Conservation (phyloP, 2,888 invertebrate genomes). For the Lobophora halterata region DNA sequence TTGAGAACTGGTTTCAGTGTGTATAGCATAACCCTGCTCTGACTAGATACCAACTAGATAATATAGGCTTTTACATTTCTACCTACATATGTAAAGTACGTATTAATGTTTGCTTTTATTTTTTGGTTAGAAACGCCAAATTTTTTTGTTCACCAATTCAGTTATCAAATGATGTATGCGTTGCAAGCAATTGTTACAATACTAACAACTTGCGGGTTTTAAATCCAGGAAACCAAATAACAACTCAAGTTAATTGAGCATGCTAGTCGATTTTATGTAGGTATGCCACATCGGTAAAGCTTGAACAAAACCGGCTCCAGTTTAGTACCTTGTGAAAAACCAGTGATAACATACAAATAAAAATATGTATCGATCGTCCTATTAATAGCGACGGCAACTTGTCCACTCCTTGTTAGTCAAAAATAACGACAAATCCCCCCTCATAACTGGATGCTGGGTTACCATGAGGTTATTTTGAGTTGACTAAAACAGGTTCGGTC, state of each 20-base stretch:
- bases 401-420: constrained; percentile 61
- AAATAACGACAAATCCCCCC: constrained; percentile 57
- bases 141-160: constrained; percentile 13
- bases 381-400: constrained; percentile 58
- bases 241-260: no score
- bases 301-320: not conserved
- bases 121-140: no score
- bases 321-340: not conserved
- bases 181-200: not conserved
- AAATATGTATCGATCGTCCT: constrained; percentile 62
- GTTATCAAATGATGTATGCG: constrained; percentile 5
- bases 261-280: no score
- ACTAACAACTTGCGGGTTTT: not conserved
- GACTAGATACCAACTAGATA: no score
- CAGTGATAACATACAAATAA: constrained; percentile 56
- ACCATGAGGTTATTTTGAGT: constrained; percentile 26
- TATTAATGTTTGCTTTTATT: no score
- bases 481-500: constrained; percentile 26
- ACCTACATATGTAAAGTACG: no score
- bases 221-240: no score
- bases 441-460: constrained; percentile 38
- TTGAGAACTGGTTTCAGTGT: constrained; percentile 17
- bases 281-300: no score
- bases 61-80: no score
- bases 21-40: no score